These are phyloP conservation scores for Brachionus paranguensis DNA, from an alignment of 1,140 invertebrate species.

Conservation along the genomic window DNA sequence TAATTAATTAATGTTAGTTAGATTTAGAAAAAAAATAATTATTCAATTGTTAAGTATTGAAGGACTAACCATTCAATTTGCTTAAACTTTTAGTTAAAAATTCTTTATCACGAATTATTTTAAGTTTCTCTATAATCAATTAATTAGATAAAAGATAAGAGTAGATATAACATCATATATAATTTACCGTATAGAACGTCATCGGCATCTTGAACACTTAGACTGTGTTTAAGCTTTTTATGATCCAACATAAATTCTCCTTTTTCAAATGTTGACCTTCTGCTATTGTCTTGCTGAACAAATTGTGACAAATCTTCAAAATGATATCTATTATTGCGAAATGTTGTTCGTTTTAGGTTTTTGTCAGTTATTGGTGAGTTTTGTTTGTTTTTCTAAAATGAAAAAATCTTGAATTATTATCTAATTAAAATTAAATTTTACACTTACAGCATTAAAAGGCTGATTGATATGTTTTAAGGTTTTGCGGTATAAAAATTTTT, in stretches of 20 bases:
- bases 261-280: neutral
- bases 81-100: neutral
- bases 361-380: slow-evolving; percentile 26
- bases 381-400: slow-evolving; percentile 32
- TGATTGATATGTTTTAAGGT: slow-evolving; percentile 4
- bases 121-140: neutral
- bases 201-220: neutral
- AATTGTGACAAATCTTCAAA: slow-evolving; percentile 38
- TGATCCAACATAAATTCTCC: neutral
- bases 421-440: neutral
- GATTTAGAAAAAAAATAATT: neutral
- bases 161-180: neutral
- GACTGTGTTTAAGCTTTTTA: neutral
- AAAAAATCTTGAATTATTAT: slow-evolving; percentile 55
- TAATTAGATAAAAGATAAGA: neutral
- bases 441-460: neutral
- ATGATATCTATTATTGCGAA: slow-evolving; percentile 1
- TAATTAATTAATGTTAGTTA: neutral
- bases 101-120: neutral
- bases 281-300: neutral
- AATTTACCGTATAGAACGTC: neutral
- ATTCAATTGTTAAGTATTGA: neutral
- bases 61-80: neutral
- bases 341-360: slow-evolving; percentile 40
- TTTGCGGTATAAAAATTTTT: neutral